Evolutionary conservation across 37 sponge, comb jelly and placozoan genomes (phyloP).

Genomic region (Bolinopsis microptera): DNA sequence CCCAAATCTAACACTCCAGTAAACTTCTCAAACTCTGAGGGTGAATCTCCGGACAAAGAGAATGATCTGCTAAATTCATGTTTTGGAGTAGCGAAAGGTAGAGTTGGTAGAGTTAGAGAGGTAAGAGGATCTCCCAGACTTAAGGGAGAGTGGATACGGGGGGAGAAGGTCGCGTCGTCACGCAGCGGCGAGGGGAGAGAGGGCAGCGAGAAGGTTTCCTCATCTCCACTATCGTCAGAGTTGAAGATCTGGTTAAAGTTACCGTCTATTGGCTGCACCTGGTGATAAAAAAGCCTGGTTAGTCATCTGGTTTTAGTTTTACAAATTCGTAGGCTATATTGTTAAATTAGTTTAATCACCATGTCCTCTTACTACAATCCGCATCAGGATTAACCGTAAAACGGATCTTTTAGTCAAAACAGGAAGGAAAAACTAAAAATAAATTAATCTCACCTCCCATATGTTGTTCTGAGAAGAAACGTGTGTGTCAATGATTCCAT

Average conservation of each 20-base stretch:
- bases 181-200: background rate
- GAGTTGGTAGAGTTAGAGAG: constrained; percentile 17
- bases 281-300: too few relatives aligned
- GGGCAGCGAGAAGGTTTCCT: background rate
- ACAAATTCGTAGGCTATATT: too few relatives aligned
- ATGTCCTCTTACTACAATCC: too few relatives aligned
- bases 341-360: too few relatives aligned
- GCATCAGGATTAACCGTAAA: too few relatives aligned
- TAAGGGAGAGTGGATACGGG: background rate
- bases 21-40: constrained; percentile 58
- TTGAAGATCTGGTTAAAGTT: constrained; percentile 62
- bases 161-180: background rate
- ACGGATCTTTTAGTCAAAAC: too few relatives aligned
- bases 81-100: constrained; percentile 31
- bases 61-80: constrained; percentile 10
- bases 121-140: constrained; percentile 25
- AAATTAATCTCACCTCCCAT: constrained; percentile 43
- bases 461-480: background rate
- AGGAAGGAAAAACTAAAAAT: too few relatives aligned
- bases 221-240: constrained; percentile 28
- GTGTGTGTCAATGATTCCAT: constrained; percentile 25
- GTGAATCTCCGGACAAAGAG: background rate
- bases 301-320: too few relatives aligned
- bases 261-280: constrained; percentile 36
- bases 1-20: background rate